These are phyloP conservation scores for Smutsia temminckii DNA, from an alignment of 2,797 vertebrate species.

Conservation along the genomic window DNA sequence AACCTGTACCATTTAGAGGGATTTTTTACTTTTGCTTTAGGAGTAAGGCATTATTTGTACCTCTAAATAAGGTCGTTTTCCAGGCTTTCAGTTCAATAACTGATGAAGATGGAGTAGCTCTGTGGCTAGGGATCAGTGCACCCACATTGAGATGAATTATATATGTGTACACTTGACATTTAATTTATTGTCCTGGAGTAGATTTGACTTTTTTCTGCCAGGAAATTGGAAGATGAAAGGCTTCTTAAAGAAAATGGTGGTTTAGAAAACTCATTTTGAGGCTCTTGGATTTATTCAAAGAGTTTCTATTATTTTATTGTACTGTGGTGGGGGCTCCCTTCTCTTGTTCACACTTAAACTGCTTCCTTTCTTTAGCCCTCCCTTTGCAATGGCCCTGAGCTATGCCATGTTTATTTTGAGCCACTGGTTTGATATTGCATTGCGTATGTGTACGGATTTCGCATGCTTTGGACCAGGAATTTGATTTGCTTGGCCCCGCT, in stretches of 20 bases:
- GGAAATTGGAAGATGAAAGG: background rate
- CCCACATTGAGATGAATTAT: background rate
- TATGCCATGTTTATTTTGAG: conserved; percentile 30
- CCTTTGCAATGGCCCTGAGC: background rate
- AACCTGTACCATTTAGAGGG: conserved; percentile 24
- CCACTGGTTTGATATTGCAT: conserved; percentile 38
- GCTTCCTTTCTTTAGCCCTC: background rate
- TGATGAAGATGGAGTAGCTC: background rate
- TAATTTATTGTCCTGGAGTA: background rate
- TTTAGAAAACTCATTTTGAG: conserved; percentile 31
- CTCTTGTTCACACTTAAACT: conserved; percentile 38
- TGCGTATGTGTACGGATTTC: background rate
- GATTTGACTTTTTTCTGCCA: conserved; percentile 5
- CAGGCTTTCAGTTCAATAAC: conserved; percentile 7
- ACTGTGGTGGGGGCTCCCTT: background rate
- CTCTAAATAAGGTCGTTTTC: conserved; percentile 34
- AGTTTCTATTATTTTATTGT: conserved; percentile 35
- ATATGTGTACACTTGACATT: background rate
- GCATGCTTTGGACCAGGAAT: conserved; percentile 40
- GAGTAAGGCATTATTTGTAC: conserved; percentile 22
- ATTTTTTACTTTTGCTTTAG: conserved; percentile 42
- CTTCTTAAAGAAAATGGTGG: conserved; percentile 40
- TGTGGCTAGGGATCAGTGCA: background rate
- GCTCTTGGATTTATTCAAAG: background rate
- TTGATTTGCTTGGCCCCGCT: conserved; percentile 64